Evolutionary conservation across 2,797 vertebrate species (phyloP), one percentile per base, ranked within the genome.

Genomic region (Enteromius afrohamiltoni): DNA sequence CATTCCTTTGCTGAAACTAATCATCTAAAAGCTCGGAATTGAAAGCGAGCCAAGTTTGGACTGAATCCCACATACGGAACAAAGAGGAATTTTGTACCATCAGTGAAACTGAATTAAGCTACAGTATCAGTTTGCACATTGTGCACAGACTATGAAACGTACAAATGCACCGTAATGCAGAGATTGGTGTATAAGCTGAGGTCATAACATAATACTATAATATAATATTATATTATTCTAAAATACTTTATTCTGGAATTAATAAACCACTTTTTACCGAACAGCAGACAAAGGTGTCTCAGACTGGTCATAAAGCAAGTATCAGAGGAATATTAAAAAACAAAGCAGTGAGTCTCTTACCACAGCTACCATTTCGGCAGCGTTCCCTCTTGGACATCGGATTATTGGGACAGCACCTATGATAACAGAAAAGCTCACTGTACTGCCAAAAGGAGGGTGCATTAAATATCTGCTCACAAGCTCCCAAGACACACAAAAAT

Each of bases 321-420:
- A 67, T 40, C n/a, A 69, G 4, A 77, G 62, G 19, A 70, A 76
- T 31, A 84, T 37, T 29, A 68, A 45, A 79, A 10, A 64, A 83
- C 42, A 82, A 45, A 73, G 42, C 16, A 82, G 70, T 29, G 55
- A 37, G 47, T 67, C 65, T 69, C 97, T 97, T 92, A 99, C 98
- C 97, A 96, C 94, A 51, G 98, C 98, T 29, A 99, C 98, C 98
- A 99, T 98, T 93, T 99, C 98, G 87, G 98, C 97, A 87, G 98
- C 98, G 68, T 98, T 99, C 90, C 98, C 98, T 92, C 97, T 95
- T 89, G 97, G 96, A 92, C 97, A 98, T 91, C 98, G 95, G 91
- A 99, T 98, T 91, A 99, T 98, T 21, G 98, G 98, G 89, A 99
- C 97, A 31, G 98, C 96, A 77, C 98, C 98, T 99, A 88, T 21